phyloP scores from a whole-genome alignment of 2,113 vertebrate genomes.

The Rhinoderma darwinii region DNA sequence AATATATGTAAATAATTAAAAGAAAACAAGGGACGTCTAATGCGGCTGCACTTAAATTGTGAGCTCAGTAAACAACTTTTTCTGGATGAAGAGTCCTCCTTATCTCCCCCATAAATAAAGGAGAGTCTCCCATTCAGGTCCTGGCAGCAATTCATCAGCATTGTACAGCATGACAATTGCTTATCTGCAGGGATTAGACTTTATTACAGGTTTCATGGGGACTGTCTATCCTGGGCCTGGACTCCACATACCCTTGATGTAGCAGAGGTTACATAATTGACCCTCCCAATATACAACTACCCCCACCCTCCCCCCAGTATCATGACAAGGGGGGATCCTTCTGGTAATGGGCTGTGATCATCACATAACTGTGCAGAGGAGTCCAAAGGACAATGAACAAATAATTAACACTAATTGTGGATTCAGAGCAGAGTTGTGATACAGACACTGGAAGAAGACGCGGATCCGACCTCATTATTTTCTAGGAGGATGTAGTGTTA shows the following conservation, averaged over 20 bases:
- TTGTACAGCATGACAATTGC: constrained; percentile 26
- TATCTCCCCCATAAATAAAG: constrained; percentile 55
- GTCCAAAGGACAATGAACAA: neutral
- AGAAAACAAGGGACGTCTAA: constrained; percentile 32
- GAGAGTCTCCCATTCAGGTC: constrained; percentile 54
- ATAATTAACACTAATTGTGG: constrained; percentile 16
- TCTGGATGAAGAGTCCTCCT: neutral
- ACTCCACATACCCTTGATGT: neutral
- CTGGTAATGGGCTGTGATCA: constrained; percentile 28
- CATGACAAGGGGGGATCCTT: neutral
- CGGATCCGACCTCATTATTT: neutral
- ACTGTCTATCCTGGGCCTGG: neutral
- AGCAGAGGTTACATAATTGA: neutral
- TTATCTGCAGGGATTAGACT: constrained; percentile 46
- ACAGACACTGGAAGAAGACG: neutral
- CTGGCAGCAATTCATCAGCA: constrained; percentile 53
- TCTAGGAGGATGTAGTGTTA: neutral
- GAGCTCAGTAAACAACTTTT: constrained; percentile 18
- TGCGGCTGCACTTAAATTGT: neutral
- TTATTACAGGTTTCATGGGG: constrained; percentile 41
- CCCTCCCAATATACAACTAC: neutral
- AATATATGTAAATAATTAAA: constrained; percentile 57
- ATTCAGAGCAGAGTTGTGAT: neutral
- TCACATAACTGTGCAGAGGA: constrained; percentile 53
- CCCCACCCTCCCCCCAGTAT: neutral